Evolutionary conservation across 2,888 invertebrate genomes (phyloP).

Genomic region (Torymus texanus): DNA sequence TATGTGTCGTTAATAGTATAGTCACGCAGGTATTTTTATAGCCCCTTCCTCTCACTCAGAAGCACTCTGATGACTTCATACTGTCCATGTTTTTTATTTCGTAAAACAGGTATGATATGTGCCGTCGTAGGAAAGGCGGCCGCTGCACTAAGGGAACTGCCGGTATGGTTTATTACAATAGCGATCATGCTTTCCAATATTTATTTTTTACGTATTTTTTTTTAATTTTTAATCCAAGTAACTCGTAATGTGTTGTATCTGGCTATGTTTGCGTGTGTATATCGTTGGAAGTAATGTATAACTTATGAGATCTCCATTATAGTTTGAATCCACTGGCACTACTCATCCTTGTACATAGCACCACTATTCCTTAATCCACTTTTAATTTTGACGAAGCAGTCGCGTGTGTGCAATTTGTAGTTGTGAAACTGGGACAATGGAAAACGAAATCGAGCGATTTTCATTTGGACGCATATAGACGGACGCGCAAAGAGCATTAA

Average conservation of each 20-base stretch:
- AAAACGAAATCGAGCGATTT: conserved; percentile 52
- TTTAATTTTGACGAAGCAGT: conserved; percentile 9
- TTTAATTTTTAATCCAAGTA: conserved; percentile 10
- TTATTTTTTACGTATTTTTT: conserved; percentile 12
- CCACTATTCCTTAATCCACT: conserved; percentile 10
- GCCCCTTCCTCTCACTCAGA: conserved; percentile 25
- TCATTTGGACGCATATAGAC: conserved; percentile 38
- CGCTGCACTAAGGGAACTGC: conserved; percentile 98
- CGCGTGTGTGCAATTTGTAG: conserved; percentile 1
- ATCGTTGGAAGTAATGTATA: conserved; percentile 7
- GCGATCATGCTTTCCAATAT: conserved; percentile 58
- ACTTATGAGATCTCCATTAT: conserved; percentile 7
- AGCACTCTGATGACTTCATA: conserved; percentile 69
- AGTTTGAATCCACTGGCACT: conserved; percentile 32
- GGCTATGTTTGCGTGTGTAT: conserved; percentile 10
- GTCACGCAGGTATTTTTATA: conserved; percentile 53
- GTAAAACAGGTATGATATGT: conserved; percentile 95
- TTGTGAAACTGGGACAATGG: conserved; percentile 40
- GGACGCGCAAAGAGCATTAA: not conserved
- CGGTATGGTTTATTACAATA: conserved; percentile 83
- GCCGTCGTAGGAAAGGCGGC: conserved; percentile 96
- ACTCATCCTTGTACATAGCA: conserved; percentile 46
- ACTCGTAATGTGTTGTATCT: conserved; percentile 4
- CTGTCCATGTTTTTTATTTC: conserved; percentile 72
- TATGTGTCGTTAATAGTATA: conserved; percentile 44